Base-by-base conservation (phyloP, 2,797 vertebrate genomes). In the Diceros bicornis region DNA sequence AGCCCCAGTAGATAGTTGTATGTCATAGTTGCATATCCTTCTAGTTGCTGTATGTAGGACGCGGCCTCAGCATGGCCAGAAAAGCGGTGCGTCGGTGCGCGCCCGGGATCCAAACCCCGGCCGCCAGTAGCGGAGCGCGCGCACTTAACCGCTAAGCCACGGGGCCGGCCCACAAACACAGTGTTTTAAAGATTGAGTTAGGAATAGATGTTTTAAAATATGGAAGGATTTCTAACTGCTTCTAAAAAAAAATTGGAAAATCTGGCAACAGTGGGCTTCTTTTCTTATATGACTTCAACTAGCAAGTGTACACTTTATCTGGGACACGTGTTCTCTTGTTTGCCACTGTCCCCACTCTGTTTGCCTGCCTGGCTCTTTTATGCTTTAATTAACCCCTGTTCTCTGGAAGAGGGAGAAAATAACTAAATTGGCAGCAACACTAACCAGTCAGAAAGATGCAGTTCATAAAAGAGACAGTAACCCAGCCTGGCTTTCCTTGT, bases 161-260 rank as follows among this genome's bases (percentile, higher is more conserved):
- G 41, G 41, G 41, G 41, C 41, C 41, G 41, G 41, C 41, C 41
- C 41, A 21, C 41, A 81, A 78, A 91, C 34, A 79, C 1, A 75
- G 6, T 11, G 55, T 90, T 96, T 94, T 84, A 88, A 81, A 97
- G 71, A 72, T 82, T 72, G 41, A 93, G 71, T 57, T 72, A 82
- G 37, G n/a, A 83, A 69, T 74, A 62, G 29, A 68, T 41, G 77
- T 62, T 91, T 83, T 64, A 62, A 86, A 72, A 57, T 50, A 44
- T 37, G 29, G 47, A 61, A 20, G 12, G 25, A 85, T 66, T 95
- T 72, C 55, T 88, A 82, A 17, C 18, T 84, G 55, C 9, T 41
- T 17, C 4, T 84, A 37, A 44, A 91, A 88, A 55, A 55, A 71
- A 57, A 21, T n/a, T 55, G 17, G 47, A 71, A 68, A 86, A 72